These are phyloP conservation scores for Spodoptera picta DNA, from an alignment of 2,888 invertebrate genomes.

Conservation along the genomic window DNA sequence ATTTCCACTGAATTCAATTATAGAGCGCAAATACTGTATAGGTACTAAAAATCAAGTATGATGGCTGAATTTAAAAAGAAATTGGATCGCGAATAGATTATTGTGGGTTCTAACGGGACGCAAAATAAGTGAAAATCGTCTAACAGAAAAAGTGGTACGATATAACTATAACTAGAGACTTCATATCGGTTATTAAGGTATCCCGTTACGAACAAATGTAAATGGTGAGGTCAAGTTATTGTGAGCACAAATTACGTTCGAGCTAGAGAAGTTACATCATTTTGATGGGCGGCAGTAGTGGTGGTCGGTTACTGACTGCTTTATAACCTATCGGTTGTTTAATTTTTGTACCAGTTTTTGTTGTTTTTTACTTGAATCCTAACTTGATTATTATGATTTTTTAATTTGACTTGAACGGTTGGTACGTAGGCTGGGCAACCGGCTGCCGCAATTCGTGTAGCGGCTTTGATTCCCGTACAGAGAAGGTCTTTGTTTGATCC, in stretches of 20 bases:
- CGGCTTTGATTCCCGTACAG: too few relatives aligned
- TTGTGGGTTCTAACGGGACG: slow-evolving; percentile 53
- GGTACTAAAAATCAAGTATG: slow-evolving; percentile 11
- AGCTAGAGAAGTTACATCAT: slow-evolving; percentile 29
- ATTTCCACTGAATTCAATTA: slow-evolving; percentile 37
- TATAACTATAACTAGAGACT: slow-evolving; percentile 52
- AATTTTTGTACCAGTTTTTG: too few relatives aligned
- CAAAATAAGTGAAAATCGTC: slow-evolving; percentile 58
- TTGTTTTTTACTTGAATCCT: too few relatives aligned
- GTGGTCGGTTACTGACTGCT: too few relatives aligned
- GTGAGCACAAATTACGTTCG: slow-evolving; percentile 28
- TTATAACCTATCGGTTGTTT: too few relatives aligned
- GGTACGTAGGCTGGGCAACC: too few relatives aligned
- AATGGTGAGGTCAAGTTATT: slow-evolving; percentile 48
- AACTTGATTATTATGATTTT: too few relatives aligned
- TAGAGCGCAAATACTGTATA: slow-evolving; percentile 8
- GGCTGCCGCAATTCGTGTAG: too few relatives aligned
- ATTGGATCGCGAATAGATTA: slow-evolving; percentile 51
- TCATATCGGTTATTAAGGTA: slow-evolving; percentile 46
- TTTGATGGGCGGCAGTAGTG: slow-evolving; percentile 12
- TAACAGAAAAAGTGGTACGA: slow-evolving; percentile 48
- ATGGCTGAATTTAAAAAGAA: slow-evolving; percentile 32
- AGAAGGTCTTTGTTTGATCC: too few relatives aligned
- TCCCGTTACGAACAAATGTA: slow-evolving; percentile 51
- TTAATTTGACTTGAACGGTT: too few relatives aligned